These are phyloP conservation scores for Nymphicus hollandicus DNA, from an alignment of 2,113 vertebrate genomes.

Conservation along the genomic window DNA sequence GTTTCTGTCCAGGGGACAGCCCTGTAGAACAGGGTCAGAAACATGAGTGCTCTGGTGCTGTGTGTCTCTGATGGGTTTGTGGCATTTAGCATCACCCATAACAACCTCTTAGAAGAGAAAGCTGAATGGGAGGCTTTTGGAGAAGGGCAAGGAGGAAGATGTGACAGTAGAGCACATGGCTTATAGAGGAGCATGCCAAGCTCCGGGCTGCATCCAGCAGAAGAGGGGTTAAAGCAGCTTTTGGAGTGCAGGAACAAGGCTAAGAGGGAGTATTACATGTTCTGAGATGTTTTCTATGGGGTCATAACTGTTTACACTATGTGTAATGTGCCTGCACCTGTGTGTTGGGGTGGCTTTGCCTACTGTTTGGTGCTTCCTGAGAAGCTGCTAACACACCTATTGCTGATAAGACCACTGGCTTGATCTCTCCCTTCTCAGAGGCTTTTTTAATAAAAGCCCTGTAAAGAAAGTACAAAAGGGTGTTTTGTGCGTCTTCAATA, in stretches of 20 bases:
- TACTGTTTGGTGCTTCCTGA: background rate
- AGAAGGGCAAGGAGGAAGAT: background rate
- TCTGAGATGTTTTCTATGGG: background rate
- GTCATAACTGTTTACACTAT: background rate
- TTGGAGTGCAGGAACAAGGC: background rate
- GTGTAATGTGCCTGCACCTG: background rate
- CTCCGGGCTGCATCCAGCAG: background rate
- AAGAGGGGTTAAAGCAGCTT: background rate
- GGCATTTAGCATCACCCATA: background rate
- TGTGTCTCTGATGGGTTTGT: background rate
- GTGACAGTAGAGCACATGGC: background rate
- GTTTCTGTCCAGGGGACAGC: background rate
- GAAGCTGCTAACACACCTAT: background rate
- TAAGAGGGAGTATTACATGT: background rate
- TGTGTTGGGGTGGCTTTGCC: background rate
- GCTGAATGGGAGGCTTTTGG: background rate
- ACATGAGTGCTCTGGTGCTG: background rate
- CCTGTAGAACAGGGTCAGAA: background rate
- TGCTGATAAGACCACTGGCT: background rate
- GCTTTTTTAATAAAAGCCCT: slow-evolving; percentile 39
- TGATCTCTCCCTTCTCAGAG: slow-evolving; percentile 6
- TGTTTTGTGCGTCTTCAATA: slow-evolving; percentile 23
- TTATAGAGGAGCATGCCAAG: background rate
- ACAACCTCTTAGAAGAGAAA: background rate
- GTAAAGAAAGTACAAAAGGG: slow-evolving; percentile 4